Conservation (phyloP, 2,888 invertebrate genomes). For the Gryllus longicercus region DNA sequence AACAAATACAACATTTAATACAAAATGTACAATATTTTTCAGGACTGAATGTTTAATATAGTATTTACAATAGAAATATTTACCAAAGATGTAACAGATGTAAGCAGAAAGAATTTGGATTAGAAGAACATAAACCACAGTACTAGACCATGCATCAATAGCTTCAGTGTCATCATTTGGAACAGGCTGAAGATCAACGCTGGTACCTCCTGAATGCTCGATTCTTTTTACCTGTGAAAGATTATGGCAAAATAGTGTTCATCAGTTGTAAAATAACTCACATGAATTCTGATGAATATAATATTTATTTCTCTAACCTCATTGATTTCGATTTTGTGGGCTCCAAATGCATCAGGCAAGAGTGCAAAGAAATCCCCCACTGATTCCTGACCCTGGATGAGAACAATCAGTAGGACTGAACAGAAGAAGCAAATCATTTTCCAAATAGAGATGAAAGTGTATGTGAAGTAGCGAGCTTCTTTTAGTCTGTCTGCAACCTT, state of each 20-base stretch:
- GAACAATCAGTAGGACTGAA: constrained; percentile 59
- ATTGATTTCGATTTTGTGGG: constrained; percentile 42
- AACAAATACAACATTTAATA: too few species aligned
- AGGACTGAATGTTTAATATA: background rate
- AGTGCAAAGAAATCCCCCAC: constrained; percentile 38
- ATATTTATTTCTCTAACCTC: constrained; percentile 42
- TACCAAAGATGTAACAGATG: constrained; percentile 55
- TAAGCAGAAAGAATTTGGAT: constrained; percentile 66
- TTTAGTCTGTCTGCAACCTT: constrained; percentile 57
- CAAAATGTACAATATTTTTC: background rate
- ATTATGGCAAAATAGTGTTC: background rate
- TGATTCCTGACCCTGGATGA: constrained; percentile 42
- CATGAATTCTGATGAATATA: background rate
- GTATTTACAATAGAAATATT: constrained; percentile 24
- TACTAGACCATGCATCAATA: constrained; percentile 45
- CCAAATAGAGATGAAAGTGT: constrained; percentile 68
- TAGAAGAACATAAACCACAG: constrained; percentile 59
- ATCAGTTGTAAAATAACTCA: background rate
- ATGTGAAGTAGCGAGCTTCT: constrained; percentile 63
- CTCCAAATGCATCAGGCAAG: constrained; percentile 39
- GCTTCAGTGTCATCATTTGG: constrained; percentile 45
- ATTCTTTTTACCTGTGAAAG: constrained; percentile 47
- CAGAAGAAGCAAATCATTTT: constrained; percentile 71
- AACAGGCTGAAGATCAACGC: constrained; percentile 39
- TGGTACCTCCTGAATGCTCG: too few species aligned